phyloP scores from a whole-genome alignment of 2,888 invertebrate genomes.

The Buathra laborator region DNA sequence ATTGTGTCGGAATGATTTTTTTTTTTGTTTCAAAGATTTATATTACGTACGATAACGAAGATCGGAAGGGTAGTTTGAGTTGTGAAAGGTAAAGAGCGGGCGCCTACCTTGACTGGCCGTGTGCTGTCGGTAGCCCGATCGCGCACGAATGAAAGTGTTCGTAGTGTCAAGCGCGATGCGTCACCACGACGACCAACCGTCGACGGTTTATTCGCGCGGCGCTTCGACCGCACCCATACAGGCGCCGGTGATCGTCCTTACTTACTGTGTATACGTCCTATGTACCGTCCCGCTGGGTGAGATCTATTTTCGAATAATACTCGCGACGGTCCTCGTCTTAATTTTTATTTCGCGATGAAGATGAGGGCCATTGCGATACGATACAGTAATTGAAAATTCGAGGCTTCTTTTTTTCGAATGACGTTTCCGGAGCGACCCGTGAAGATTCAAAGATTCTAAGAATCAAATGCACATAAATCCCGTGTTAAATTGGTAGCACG shows the following conservation, averaged over 20 bases:
- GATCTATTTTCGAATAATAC: not conserved
- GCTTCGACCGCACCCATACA: conserved; percentile 23
- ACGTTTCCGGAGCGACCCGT: not conserved
- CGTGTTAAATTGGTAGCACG: no score
- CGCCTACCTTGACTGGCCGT: conserved; percentile 37
- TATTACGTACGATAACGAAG: not conserved
- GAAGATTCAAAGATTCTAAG: no score
- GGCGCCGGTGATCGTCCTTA: conserved; percentile 1
- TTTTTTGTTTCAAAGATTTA: not conserved
- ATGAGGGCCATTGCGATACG: no score
- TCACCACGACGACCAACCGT: conserved; percentile 61
- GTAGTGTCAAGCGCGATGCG: conserved; percentile 57
- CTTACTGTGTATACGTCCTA: conserved; percentile 16
- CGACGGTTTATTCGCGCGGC: conserved; percentile 7
- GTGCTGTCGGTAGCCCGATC: conserved; percentile 32
- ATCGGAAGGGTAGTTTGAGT: conserved; percentile 10
- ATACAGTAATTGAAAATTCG: not conserved
- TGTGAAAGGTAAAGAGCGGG: conserved; percentile 1
- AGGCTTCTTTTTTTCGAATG: not conserved
- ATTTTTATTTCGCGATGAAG: not conserved
- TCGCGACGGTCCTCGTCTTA: no score
- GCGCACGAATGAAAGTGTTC: conserved; percentile 46
- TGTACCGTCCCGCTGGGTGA: not conserved
- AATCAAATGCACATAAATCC: no score
- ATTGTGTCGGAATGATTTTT: not conserved